Conservation (phyloP, 2,113 vertebrate genomes). For the Phyllostomus discolor region DNA sequence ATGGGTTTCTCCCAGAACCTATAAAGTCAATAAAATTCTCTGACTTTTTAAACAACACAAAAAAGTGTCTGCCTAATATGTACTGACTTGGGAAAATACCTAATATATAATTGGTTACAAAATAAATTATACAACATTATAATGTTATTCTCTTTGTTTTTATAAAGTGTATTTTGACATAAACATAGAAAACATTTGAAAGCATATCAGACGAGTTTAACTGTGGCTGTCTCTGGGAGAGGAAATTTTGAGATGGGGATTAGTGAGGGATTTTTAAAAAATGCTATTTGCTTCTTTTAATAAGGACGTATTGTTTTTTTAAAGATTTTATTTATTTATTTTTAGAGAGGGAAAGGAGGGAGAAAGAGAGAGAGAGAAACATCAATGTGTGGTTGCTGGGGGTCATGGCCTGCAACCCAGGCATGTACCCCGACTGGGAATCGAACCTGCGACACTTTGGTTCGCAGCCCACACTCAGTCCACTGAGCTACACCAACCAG, state of each 20-base stretch:
- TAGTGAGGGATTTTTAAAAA: not conserved
- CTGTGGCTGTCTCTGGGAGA: not conserved
- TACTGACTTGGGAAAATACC: not conserved
- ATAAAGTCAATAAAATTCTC: conserved; percentile 80
- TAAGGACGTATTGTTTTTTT: not conserved
- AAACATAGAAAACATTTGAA: not conserved
- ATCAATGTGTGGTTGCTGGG: no score
- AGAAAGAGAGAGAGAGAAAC: no score
- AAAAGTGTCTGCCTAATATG: not conserved
- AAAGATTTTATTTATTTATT: not conserved
- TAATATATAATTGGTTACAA: not conserved
- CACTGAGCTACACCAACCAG: no score
- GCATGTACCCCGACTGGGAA: no score
- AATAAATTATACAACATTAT: not conserved
- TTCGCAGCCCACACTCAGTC: no score
- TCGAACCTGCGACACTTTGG: no score
- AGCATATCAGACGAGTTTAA: not conserved
- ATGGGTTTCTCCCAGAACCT: conserved; percentile 78
- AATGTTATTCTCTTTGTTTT: conserved; percentile 1
- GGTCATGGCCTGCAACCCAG: no score
- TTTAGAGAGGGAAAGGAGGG: no score
- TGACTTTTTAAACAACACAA: conserved; percentile 78
- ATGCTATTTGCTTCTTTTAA: not conserved
- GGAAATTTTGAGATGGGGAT: not conserved
- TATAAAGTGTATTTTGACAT: not conserved